These are phyloP conservation scores for Drosophila tripunctata DNA, from an alignment of 2,888 invertebrate species.

Conservation along the genomic window DNA sequence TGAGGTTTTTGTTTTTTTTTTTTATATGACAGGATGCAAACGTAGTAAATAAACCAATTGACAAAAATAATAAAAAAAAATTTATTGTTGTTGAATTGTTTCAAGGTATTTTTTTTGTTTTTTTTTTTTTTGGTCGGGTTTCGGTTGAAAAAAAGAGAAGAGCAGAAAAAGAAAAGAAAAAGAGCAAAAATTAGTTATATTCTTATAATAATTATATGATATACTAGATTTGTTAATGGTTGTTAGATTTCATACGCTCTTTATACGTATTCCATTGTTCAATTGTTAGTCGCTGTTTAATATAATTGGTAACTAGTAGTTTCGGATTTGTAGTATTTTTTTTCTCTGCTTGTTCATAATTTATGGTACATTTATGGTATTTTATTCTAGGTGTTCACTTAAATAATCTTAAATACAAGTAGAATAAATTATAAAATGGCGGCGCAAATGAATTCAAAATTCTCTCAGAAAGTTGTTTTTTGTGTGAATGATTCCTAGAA, in stretches of 20 bases:
- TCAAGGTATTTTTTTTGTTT: slow-evolving; percentile 21
- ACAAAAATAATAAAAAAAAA: slow-evolving; percentile 53
- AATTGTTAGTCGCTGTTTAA: slow-evolving; percentile 54
- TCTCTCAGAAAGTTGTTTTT: slow-evolving; percentile 21
- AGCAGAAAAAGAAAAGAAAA: slow-evolving; percentile 82
- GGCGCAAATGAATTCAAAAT: slow-evolving; percentile 62
- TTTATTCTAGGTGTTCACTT: slow-evolving; percentile 56
- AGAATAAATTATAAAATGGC: slow-evolving; percentile 62
- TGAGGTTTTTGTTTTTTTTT: slow-evolving; percentile 16
- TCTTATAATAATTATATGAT: slow-evolving; percentile 64
- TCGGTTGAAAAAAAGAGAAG: slow-evolving; percentile 77
- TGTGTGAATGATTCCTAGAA: slow-evolving; percentile 32
- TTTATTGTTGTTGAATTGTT: slow-evolving; percentile 40
- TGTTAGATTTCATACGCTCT: slow-evolving; percentile 53
- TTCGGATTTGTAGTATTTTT: slow-evolving; percentile 7
- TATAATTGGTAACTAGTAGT: slow-evolving; percentile 37
- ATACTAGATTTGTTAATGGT: slow-evolving; percentile 70
- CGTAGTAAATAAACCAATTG: slow-evolving; percentile 65
- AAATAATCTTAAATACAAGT: slow-evolving; percentile 56
- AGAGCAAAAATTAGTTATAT: slow-evolving; percentile 81
- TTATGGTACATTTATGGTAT: slow-evolving; percentile 45
- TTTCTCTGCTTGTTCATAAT: slow-evolving; percentile 25
- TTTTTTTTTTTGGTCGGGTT: slow-evolving; percentile 30
- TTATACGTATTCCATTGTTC: slow-evolving; percentile 21
- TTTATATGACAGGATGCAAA: slow-evolving; percentile 74